Evolutionary conservation across 2,888 invertebrate genomes (phyloP), one percentile per base, ranked within the genome.

Genomic region (Macrophya annulata): DNA sequence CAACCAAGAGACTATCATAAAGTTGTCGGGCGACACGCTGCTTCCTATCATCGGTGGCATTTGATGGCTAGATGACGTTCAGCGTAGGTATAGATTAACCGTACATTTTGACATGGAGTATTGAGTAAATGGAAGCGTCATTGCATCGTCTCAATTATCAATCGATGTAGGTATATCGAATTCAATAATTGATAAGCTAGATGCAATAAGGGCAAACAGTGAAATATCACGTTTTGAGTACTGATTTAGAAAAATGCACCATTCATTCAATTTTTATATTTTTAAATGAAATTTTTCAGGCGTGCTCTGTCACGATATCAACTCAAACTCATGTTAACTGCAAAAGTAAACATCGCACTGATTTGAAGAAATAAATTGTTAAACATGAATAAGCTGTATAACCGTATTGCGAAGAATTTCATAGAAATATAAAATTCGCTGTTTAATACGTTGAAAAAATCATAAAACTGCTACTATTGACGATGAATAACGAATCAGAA

Each of bases 1-100:
- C 81, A 81, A 81, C 81, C 59, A 21, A 81, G 59, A 81, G 81
- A 81, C 81, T 81, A 81, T 81, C 43, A 40, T 31, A 81, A 59
- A 81, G 59, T 81, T 81, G 81, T 81, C 81, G 62, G 59, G 37
- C 59, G 12, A 62, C 59, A 81, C 62, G 81, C 59, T 51, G 59
- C 81, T 21, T 43, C 43, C 77, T 37, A 15, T 9, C 10, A 43
- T 72, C 72, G 72, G 77, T 51, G 55, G 77, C 77, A 77, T 55
- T 55, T 77, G 77, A 77, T 55, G 77, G 51, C 51, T 51, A 5
- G 15, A 21, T 55, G 51, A 55, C 55, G 77, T 77, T 77, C 9
- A 55, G 51, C 55, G 51, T 77, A n/a, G n/a, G n/a, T n/a, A 40
- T 17, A 77, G 48, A 77, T 77, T 55, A 77, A 8, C 76, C 21